Percentiles rank a stretch among this genome's conserved stretches.
These are phyloP conservation scores for Anabas testudineus DNA, from an alignment of 2,797 vertebrate species.

Conservation along the genomic window DNA sequence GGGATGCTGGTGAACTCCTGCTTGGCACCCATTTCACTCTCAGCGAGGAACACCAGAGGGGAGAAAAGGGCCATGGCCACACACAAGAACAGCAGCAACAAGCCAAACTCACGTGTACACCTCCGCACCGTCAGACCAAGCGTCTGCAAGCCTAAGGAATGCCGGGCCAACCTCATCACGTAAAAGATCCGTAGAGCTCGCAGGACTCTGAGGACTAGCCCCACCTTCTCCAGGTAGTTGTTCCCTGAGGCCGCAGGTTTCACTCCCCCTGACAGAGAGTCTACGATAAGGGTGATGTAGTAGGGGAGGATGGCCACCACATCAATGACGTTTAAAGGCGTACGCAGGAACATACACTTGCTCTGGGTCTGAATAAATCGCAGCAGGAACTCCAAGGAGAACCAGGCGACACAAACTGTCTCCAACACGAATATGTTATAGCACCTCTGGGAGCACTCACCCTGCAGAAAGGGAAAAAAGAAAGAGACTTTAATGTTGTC, in stretches of 20 bases:
- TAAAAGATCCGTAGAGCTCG: constrained; percentile 94
- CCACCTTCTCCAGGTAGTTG: constrained; percentile 95
- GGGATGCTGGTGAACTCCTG: constrained; percentile 98
- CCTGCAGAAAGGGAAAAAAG: constrained; percentile 79
- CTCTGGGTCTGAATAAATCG: constrained; percentile 95
- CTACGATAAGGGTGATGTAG: constrained; percentile 93
- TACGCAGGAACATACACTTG: constrained; percentile 94
- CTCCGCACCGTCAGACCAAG: constrained; percentile 92
- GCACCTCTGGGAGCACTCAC: constrained; percentile 93
- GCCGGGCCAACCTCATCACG: constrained; percentile 93
- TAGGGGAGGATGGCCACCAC: constrained; percentile 95
- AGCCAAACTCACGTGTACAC: constrained; percentile 93
- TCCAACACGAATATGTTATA: constrained; percentile 95
- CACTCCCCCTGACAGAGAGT: constrained; percentile 83
- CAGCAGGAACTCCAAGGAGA: constrained; percentile 95
- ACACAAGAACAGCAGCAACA: constrained; percentile 94
- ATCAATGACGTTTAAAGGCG: constrained; percentile 94
- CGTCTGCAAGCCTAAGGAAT: constrained; percentile 93
- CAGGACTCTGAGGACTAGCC: constrained; percentile 92
- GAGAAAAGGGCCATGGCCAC: constrained; percentile 97
- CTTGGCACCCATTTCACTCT: constrained; percentile 95
- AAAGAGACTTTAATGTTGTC: constrained; percentile 20
- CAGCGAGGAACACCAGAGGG: constrained; percentile 92
- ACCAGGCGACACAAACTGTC: constrained; percentile 97
- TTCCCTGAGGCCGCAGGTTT: constrained; percentile 85